Conservation (phyloP, 2,888 invertebrate genomes). For the Zeuzera pyrina region DNA sequence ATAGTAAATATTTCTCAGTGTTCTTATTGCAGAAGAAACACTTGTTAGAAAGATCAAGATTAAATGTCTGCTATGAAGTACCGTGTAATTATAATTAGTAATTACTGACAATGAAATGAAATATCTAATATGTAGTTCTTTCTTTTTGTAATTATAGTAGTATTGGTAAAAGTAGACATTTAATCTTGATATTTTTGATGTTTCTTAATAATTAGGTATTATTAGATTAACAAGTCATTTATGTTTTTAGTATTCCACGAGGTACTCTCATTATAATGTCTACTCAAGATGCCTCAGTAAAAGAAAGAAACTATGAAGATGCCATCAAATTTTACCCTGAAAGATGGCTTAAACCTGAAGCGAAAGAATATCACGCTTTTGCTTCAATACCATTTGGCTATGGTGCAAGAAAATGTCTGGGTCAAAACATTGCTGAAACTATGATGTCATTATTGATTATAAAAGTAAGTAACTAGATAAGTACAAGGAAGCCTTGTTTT, state of each 20-base stretch:
- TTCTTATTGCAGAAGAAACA: too few relatives aligned
- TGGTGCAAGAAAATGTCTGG: constrained; percentile 75
- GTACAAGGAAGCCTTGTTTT: too few relatives aligned
- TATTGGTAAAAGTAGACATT: too few relatives aligned
- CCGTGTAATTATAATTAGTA: too few relatives aligned
- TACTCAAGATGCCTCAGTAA: constrained; percentile 72
- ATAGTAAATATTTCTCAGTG: too few relatives aligned
- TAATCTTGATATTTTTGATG: too few relatives aligned
- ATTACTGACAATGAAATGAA: too few relatives aligned
- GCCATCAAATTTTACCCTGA: constrained; percentile 75
- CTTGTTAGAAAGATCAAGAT: too few relatives aligned
- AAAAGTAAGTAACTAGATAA: constrained; percentile 50
- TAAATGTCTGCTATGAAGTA: too few relatives aligned
- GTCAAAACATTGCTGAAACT: constrained; percentile 74
- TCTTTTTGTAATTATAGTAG: too few relatives aligned
- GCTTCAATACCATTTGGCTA: constrained; percentile 77
- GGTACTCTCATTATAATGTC: constrained; percentile 78
- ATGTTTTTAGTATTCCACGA: constrained; percentile 52
- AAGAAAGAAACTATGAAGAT: constrained; percentile 78
- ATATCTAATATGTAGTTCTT: too few relatives aligned
- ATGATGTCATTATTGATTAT: constrained; percentile 71
- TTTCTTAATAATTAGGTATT: too few relatives aligned
- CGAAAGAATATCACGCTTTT: constrained; percentile 60
- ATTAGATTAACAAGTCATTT: neutral
- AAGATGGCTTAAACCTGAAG: constrained; percentile 68